Evolutionary conservation across 2,797 vertebrate genomes (phyloP).

Genomic region (Anguilla obscura): DNA sequence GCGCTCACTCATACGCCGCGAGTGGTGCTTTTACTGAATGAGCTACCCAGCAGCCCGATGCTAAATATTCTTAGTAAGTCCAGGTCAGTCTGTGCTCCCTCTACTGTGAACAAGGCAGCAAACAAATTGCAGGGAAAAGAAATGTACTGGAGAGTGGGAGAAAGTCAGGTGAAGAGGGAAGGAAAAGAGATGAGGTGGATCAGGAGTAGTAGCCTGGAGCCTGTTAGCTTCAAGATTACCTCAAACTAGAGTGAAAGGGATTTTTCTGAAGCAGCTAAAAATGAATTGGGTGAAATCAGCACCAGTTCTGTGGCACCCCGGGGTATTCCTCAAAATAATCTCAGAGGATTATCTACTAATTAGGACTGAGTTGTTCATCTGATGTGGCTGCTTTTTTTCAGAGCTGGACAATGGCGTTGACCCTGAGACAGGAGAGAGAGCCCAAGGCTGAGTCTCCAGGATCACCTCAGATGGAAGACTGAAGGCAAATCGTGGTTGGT

Average conservation of each 20-base stretch:
- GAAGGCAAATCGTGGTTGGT: neutral
- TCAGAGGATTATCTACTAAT: neutral
- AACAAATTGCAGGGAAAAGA: too few relatives aligned
- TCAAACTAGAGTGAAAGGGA: neutral
- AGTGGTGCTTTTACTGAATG: too few relatives aligned
- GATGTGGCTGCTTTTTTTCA: slow-evolving; percentile 32
- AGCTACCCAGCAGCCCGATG: neutral
- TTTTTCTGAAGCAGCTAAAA: neutral
- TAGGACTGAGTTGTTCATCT: neutral
- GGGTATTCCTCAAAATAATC: neutral
- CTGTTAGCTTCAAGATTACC: neutral
- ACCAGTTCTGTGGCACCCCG: neutral
- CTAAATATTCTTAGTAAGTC: neutral
- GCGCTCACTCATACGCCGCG: too few relatives aligned
- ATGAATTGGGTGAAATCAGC: neutral
- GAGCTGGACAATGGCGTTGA: slow-evolving; percentile 56
- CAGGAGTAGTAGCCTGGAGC: neutral
- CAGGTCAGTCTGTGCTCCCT: neutral
- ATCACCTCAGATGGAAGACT: neutral
- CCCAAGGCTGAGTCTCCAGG: slow-evolving; percentile 43
- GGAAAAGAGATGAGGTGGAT: neutral
- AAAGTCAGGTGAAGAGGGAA: too few relatives aligned
- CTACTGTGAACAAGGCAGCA: neutral
- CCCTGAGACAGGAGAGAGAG: slow-evolving; percentile 63
- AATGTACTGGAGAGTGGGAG: too few relatives aligned